Evolutionary conservation across 1,140 invertebrate genomes (phyloP).

Genomic region (Rhopalosiphum maidis): DNA sequence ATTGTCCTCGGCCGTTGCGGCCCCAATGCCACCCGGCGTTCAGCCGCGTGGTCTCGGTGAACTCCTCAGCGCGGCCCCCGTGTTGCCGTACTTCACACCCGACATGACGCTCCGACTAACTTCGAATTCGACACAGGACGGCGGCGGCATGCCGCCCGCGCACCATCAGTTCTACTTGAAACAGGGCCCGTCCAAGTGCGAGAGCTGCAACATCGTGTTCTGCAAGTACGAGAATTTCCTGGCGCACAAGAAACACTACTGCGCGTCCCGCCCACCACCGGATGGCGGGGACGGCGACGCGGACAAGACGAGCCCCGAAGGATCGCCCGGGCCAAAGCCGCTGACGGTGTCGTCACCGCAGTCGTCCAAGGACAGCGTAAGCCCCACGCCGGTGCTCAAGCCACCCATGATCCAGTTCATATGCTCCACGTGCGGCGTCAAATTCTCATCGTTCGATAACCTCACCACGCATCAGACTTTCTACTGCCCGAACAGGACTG

Average conservation of each 20-base stretch:
- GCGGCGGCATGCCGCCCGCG: slow-evolving; percentile 54
- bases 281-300: slow-evolving; percentile 64
- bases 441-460: slow-evolving; percentile 92
- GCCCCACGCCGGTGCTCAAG: slow-evolving; percentile 55
- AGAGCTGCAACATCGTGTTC: slow-evolving; percentile 96
- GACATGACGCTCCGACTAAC: slow-evolving; percentile 63
- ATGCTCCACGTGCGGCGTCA: slow-evolving; percentile 92
- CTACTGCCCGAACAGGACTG: slow-evolving; percentile 76
- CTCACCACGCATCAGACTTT: slow-evolving; percentile 91
- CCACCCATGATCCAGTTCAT: slow-evolving; percentile 76
- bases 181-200: slow-evolving; percentile 83
- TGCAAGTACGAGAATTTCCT: slow-evolving; percentile 94
- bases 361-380: slow-evolving; percentile 59
- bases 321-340: slow-evolving; percentile 58
- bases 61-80: not conserved
- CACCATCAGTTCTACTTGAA: slow-evolving; percentile 77
- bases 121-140: slow-evolving; percentile 59
- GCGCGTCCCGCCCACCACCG: slow-evolving; percentile 72
- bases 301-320: slow-evolving; percentile 59
- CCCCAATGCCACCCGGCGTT: not conserved
- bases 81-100: slow-evolving; percentile 60
- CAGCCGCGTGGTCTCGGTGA: not conserved
- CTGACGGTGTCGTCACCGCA: slow-evolving; percentile 55
- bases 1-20: slow-evolving; percentile 44
- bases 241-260: slow-evolving; percentile 93